Percentiles rank a stretch among this genome's conserved stretches.
Conservation (phyloP, 2,113 vertebrate species). For the Platysternon megacephalum region DNA sequence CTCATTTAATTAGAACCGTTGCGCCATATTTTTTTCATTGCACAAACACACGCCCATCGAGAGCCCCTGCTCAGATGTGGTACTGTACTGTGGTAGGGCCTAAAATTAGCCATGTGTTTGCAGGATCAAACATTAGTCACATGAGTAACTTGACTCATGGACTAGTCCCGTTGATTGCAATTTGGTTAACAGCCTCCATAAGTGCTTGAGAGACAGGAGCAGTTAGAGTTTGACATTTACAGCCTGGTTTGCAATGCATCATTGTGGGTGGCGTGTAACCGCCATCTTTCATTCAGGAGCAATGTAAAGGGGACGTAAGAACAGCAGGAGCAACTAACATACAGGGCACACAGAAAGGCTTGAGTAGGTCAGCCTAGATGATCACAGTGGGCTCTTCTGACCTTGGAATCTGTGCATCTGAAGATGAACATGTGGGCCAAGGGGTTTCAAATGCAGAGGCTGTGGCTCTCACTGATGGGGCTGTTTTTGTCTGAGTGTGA, state of each 20-base stretch:
- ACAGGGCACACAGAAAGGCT: not conserved
- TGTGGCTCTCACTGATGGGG: not conserved
- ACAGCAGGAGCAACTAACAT: not conserved
- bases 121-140: not conserved
- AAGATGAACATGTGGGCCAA: not conserved
- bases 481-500: not conserved
- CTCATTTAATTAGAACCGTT: not conserved
- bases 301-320: not conserved
- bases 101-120: not conserved
- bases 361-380: not conserved
- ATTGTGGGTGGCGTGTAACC: not conserved
- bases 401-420: too few relatives aligned
- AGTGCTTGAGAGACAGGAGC: not conserved
- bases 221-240: too few relatives aligned
- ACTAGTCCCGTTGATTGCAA: too few relatives aligned
- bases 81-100: not conserved
- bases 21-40: not conserved
- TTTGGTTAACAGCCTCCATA: too few relatives aligned
- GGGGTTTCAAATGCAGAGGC: not conserved
- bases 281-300: not conserved
- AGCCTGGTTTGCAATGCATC: not conserved
- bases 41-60: not conserved
- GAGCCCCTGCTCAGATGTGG: not conserved
- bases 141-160: not conserved
- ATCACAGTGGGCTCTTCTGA: not conserved